Evolutionary conservation across 2,888 invertebrate genomes (phyloP).

Genomic region (Amiota mariae): DNA sequence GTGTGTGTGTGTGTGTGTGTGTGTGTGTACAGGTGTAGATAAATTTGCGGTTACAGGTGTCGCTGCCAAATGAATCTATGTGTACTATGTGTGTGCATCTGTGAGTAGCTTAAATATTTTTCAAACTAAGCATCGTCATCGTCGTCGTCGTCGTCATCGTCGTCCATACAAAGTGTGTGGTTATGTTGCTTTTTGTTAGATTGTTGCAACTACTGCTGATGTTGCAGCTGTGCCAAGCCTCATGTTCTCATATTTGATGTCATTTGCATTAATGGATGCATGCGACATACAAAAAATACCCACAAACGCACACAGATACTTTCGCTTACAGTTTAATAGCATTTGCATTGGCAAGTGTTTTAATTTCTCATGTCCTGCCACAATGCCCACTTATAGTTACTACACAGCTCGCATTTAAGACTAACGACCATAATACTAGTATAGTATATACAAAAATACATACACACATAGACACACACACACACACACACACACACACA

Average conservation of each 20-base stretch:
- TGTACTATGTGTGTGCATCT: not conserved
- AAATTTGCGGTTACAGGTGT: too few species aligned
- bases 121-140: too few species aligned
- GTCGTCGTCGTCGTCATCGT: too few species aligned
- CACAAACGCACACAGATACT: conserved; percentile 29
- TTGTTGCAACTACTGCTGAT: not conserved
- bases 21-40: too few species aligned
- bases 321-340: conserved; percentile 7
- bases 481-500: conserved; percentile 16
- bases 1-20: too few species aligned
- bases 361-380: conserved; percentile 15
- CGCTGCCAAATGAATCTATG: too few species aligned
- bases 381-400: not conserved
- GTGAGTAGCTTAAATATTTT: not conserved
- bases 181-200: too few species aligned
- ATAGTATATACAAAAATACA: not conserved
- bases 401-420: not conserved
- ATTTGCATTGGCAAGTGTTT: conserved; percentile 29
- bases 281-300: not conserved
- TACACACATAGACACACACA: not conserved
- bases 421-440: not conserved
- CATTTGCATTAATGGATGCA: conserved; percentile 13
- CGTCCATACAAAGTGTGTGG: too few species aligned
- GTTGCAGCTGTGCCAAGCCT: not conserved
- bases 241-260: conserved; percentile 7